phyloP scores from a whole-genome alignment of 2,888 invertebrate species.

The Rhagonycha lutea region DNA sequence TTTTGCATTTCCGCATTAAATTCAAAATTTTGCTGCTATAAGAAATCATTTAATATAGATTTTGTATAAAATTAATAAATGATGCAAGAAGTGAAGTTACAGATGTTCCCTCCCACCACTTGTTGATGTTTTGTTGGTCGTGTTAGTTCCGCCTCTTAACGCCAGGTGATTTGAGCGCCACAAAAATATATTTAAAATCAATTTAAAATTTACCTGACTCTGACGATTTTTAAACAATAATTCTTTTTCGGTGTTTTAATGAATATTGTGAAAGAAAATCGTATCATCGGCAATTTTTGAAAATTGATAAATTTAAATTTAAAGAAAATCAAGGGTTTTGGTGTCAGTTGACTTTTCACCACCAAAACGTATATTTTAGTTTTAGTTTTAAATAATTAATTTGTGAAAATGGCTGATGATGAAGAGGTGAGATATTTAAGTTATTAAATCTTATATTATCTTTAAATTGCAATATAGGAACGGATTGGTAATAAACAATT shows the following conservation, averaged over 20 bases:
- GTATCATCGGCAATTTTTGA: not conserved
- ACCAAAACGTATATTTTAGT: not conserved
- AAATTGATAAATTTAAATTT: not conserved
- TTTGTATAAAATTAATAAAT: slow-evolving; percentile 15
- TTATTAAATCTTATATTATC: too few relatives aligned
- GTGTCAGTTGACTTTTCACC: not conserved
- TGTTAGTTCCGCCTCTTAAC: not conserved
- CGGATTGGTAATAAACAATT: too few relatives aligned
- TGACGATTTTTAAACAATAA: too few relatives aligned
- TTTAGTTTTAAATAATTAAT: not conserved
- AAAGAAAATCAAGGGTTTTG: not conserved
- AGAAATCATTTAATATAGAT: slow-evolving; percentile 18
- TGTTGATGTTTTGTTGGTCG: slow-evolving; percentile 8
- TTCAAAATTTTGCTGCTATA: not conserved
- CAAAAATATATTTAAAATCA: not conserved
- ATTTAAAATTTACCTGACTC: too few relatives aligned
- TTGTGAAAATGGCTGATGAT: not conserved
- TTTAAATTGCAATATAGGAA: too few relatives aligned
- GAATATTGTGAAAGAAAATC: not conserved
- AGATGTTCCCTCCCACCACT: slow-evolving; percentile 10
- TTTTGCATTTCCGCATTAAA: slow-evolving; percentile 10
- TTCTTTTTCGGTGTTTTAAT: too few relatives aligned
- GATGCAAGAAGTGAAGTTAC: slow-evolving; percentile 24
- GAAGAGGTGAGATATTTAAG: not conserved
- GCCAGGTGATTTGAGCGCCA: not conserved